A percentile compares a stretch with the other conserved stretches of the same genome.
Conservation (phyloP, 2,113 vertebrate species). For the Ovibos moschatus region DNA sequence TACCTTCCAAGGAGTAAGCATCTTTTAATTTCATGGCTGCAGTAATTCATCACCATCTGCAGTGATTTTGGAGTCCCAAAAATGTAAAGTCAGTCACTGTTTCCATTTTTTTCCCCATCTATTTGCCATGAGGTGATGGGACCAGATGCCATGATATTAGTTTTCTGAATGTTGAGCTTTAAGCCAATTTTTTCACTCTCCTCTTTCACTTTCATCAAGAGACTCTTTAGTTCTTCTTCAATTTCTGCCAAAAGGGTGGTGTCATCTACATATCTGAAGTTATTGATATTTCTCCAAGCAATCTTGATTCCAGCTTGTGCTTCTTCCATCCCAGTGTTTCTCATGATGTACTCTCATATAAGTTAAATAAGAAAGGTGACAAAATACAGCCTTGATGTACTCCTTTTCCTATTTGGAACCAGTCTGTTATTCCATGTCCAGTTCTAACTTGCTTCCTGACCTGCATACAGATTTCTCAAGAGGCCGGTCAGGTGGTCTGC, state of each 20-base stretch:
- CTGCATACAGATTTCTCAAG: neutral
- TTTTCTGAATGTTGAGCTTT: neutral
- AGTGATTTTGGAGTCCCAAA: neutral
- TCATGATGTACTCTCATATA: neutral
- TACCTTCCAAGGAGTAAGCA: neutral
- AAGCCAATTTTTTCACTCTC: neutral
- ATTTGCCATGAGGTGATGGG: neutral
- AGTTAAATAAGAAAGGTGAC: neutral
- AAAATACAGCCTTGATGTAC: neutral
- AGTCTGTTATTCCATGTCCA: neutral
- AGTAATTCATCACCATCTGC: neutral
- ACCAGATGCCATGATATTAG: neutral
- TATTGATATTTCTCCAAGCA: rapidly evolving
- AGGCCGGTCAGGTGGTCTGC: no score
- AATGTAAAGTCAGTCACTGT: neutral
- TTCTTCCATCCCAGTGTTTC: neutral
- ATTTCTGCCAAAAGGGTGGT: neutral
- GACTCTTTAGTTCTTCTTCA: neutral
- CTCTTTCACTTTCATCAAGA: neutral
- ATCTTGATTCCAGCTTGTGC: neutral
- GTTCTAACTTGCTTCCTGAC: no score
- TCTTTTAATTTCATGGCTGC: neutral
- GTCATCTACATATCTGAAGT: neutral
- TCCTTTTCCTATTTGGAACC: neutral
- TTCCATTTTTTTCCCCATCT: neutral